These are phyloP conservation scores for Apamea monoglypha DNA, from an alignment of 2,888 invertebrate species.

Conservation along the genomic window DNA sequence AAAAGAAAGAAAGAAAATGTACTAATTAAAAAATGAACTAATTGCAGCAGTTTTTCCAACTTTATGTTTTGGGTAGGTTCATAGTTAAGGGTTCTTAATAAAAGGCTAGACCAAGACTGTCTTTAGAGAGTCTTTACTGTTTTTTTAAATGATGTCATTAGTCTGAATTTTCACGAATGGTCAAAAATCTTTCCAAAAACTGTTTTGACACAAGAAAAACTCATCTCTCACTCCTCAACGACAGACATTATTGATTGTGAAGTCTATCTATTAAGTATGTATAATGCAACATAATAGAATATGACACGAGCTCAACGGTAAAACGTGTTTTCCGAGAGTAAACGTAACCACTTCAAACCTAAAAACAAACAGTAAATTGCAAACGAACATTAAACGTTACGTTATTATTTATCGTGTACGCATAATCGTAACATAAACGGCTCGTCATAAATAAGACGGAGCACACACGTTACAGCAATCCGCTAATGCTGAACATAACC, in stretches of 20 bases:
- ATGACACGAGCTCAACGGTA: background rate
- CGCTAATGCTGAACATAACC: constrained; percentile 58
- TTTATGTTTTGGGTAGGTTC: too few species aligned
- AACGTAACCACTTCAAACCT: constrained; percentile 13
- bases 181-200: background rate
- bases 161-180: background rate
- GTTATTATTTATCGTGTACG: constrained; percentile 50
- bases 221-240: background rate
- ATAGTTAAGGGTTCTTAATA: background rate
- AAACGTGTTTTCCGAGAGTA: background rate
- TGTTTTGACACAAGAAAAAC: background rate
- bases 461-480: constrained; percentile 56
- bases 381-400: constrained; percentile 47
- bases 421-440: constrained; percentile 58
- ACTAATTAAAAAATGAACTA: too few species aligned
- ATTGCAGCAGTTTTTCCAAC: background rate
- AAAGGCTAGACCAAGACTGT: background rate
- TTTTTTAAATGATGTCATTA: background rate
- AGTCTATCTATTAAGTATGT: background rate
- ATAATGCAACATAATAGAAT: background rate
- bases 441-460: constrained; percentile 54
- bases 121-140: background rate
- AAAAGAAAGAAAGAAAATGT: too few species aligned
- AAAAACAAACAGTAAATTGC: constrained; percentile 46
- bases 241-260: background rate